Evolutionary conservation across 2,797 vertebrate species (phyloP).

Genomic region (Notoglanidium macrostoma): DNA sequence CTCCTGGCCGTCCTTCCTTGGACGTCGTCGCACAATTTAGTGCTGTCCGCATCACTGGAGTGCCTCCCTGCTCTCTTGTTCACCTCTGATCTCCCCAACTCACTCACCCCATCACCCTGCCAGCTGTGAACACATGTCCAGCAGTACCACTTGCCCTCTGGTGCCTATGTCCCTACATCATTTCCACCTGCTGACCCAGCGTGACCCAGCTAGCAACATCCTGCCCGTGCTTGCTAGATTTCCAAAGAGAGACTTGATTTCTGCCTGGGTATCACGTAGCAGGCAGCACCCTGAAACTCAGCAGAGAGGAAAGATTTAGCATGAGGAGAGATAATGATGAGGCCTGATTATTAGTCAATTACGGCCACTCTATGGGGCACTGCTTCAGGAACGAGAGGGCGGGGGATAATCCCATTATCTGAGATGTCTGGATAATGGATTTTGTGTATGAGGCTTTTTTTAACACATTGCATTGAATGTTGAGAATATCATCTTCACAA

Average conservation of each 20-base stretch:
- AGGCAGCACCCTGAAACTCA: conserved; percentile 15
- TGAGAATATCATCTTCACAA: conserved; percentile 57
- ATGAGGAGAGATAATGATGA: conserved; percentile 56
- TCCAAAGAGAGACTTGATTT: background rate
- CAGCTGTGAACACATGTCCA: conserved; percentile 53
- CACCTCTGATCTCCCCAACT: conserved; percentile 14
- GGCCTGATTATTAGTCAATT: conserved; percentile 66
- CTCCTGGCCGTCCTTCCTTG: conserved; percentile 43
- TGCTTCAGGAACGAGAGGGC: conserved; percentile 45
- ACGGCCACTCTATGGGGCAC: conserved; percentile 59
- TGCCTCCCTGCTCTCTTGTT: conserved; percentile 29
- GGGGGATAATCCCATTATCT: conserved; percentile 61
- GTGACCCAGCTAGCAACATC: conserved; percentile 19
- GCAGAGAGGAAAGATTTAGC: conserved; percentile 48
- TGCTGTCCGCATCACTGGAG: background rate
- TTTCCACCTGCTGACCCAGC: conserved; percentile 25
- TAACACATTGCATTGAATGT: conserved; percentile 53
- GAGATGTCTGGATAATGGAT: conserved; percentile 65
- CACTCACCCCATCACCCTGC: conserved; percentile 25
- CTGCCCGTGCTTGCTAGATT: background rate
- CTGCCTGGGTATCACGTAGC: background rate
- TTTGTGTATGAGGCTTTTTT: conserved; percentile 56
- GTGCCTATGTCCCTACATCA: conserved; percentile 20
- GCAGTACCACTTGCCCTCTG: conserved; percentile 18
- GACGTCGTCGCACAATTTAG: conserved; percentile 18